A percentile compares a stretch with the other conserved stretches of the same genome.
These are phyloP conservation scores for Sitodiplosis mosellana DNA, from an alignment of 1,140 invertebrate genomes.

Conservation along the genomic window DNA sequence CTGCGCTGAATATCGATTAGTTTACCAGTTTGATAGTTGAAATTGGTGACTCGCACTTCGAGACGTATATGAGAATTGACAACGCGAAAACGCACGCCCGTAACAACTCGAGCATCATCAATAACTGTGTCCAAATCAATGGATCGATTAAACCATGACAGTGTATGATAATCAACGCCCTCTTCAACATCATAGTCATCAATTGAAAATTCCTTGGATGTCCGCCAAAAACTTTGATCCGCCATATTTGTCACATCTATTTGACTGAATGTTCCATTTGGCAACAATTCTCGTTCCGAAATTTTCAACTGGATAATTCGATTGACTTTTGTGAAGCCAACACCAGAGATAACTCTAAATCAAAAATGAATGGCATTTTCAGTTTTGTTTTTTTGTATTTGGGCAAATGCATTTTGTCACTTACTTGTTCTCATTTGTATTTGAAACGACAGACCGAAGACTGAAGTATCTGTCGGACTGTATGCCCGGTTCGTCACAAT, in stretches of 20 bases:
- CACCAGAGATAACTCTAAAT: background rate
- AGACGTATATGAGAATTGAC: background rate
- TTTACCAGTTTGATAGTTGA: background rate
- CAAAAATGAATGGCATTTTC: background rate
- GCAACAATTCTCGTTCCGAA: background rate
- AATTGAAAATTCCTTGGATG: conserved; percentile 30
- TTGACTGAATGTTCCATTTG: no score
- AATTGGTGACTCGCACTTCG: background rate
- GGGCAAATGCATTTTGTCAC: background rate
- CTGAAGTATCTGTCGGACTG: background rate
- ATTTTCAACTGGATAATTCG: background rate
- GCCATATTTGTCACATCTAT: background rate
- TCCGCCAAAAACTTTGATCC: background rate
- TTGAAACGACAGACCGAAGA: background rate
- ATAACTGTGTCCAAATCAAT: background rate
- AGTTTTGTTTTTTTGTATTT: no score
- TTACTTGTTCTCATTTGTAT: background rate
- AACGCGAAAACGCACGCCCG: background rate
- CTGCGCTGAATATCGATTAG: conserved; percentile 16
- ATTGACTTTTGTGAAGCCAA: background rate
- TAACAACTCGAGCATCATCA: background rate
- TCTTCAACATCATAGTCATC: background rate
- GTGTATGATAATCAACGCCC: background rate
- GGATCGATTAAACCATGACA: background rate
- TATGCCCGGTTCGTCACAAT: background rate